Percentiles rank a stretch among this genome's conserved stretches.
phyloP scores from a whole-genome alignment of 2,113 vertebrate genomes.

The Lycaon pictus region DNA sequence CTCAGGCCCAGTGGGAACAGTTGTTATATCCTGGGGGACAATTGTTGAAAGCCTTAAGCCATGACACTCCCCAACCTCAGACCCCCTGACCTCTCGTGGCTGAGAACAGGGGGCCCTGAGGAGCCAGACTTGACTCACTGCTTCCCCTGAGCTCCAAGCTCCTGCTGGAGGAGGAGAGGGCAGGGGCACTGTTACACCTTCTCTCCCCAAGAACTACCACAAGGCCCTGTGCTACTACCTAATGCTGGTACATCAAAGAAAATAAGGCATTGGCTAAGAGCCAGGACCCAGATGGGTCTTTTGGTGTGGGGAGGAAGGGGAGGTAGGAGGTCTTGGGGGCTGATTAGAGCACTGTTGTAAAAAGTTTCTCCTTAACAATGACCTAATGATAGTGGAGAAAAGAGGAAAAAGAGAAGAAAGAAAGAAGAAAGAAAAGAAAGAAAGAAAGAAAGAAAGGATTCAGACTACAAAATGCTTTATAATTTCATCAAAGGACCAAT shows the following conservation, averaged over 20 bases:
- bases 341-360: background rate
- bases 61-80: no score
- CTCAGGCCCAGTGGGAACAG: background rate
- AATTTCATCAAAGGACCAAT: slow-evolving; percentile 16
- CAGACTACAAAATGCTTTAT: slow-evolving; percentile 10
- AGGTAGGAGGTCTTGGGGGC: background rate
- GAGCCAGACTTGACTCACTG: background rate
- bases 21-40: background rate
- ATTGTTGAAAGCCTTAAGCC: background rate
- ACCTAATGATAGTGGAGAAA: background rate
- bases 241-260: background rate
- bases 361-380: background rate
- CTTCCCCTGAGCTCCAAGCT: background rate
- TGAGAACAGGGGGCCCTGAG: background rate
- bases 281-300: background rate
- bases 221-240: background rate
- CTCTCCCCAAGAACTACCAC: background rate
- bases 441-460: background rate
- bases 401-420: background rate
- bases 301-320: background rate
- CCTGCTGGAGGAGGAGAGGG: no score
- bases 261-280: background rate
- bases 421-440: no score
- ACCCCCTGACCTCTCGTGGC: background rate
- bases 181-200: no score